Evolutionary conservation across 2,888 invertebrate genomes (phyloP).

Genomic region (Caenorhabditis afra): DNA sequence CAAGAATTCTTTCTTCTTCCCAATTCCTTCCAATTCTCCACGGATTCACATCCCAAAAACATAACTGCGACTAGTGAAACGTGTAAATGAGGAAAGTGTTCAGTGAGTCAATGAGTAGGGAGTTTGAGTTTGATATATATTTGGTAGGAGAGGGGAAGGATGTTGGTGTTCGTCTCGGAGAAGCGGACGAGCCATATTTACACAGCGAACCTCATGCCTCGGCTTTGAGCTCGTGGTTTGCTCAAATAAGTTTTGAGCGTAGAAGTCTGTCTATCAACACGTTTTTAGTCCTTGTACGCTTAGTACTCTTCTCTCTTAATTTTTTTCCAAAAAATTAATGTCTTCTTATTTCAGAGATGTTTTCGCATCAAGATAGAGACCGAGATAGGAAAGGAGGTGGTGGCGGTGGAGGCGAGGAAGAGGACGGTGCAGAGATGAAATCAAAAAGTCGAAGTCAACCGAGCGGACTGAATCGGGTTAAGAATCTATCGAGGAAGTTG

Average conservation of each 20-base stretch:
- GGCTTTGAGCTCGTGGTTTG: slow-evolving; percentile 31
- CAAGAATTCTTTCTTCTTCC: not conserved
- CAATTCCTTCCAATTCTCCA: not conserved
- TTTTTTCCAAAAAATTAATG: not conserved
- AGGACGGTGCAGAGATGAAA: slow-evolving; percentile 61
- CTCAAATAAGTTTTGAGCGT: slow-evolving; percentile 38
- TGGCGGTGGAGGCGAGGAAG: not conserved
- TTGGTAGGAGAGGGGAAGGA: not conserved
- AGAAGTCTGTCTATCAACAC: not conserved
- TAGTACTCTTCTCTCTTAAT: not conserved
- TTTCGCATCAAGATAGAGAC: slow-evolving; percentile 51
- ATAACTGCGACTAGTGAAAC: not conserved
- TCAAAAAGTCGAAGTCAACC: slow-evolving; percentile 76
- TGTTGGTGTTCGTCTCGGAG: too few species aligned
- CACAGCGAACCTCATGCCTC: slow-evolving; percentile 23
- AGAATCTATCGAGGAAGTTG: slow-evolving; percentile 74
- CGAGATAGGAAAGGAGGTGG: slow-evolving; percentile 21
- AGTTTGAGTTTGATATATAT: not conserved
- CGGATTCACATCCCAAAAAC: not conserved
- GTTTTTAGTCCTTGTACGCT: slow-evolving; percentile 1
- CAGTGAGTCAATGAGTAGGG: slow-evolving; percentile 18
- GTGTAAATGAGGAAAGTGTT: slow-evolving; percentile 20
- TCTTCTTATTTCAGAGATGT: slow-evolving; percentile 44
- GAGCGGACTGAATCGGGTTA: slow-evolving; percentile 76
- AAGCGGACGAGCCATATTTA: slow-evolving; percentile 12